Percentiles rank a stretch among this genome's conserved stretches.
These are phyloP conservation scores for Stegastes partitus DNA, from an alignment of 2,113 vertebrate species.

Conservation along the genomic window DNA sequence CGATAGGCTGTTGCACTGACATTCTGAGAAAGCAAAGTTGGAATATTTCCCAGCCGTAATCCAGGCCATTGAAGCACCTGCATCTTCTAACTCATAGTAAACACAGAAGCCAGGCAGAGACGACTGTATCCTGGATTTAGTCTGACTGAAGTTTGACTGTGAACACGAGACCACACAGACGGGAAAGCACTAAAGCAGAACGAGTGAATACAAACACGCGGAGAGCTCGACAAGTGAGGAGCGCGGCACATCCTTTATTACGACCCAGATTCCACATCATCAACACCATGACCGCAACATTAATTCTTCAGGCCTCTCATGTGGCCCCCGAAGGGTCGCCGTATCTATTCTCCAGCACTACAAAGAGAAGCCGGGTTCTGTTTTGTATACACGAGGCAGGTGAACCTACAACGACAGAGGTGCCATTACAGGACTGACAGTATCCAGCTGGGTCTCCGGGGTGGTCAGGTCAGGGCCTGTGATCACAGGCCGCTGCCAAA, in stretches of 20 bases:
- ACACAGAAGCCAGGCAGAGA: neutral
- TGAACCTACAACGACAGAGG: slow-evolving; percentile 33
- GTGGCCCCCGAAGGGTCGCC: slow-evolving; percentile 21
- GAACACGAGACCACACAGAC: slow-evolving; percentile 54
- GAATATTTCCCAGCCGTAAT: neutral
- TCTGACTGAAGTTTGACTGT: slow-evolving; percentile 19
- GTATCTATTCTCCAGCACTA: slow-evolving; percentile 30
- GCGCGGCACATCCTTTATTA: slow-evolving; percentile 33
- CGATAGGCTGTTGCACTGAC: no score
- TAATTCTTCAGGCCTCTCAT: slow-evolving; percentile 43
- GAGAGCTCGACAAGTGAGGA: slow-evolving; percentile 38
- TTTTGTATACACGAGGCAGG: slow-evolving; percentile 62
- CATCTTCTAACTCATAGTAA: no score
- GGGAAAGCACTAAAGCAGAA: slow-evolving; percentile 55
- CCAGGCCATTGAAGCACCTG: no score
- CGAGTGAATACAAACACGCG: slow-evolving; percentile 57
- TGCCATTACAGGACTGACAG: slow-evolving; percentile 60
- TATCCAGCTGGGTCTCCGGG: slow-evolving; percentile 70
- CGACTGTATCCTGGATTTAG: slow-evolving; percentile 16
- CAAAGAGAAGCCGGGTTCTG: slow-evolving; percentile 47
- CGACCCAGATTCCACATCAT: slow-evolving; percentile 62
- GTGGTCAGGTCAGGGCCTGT: slow-evolving; percentile 65
- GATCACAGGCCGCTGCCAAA: slow-evolving; percentile 43
- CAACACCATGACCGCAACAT: slow-evolving; percentile 49
- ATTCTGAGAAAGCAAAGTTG: neutral